phyloP scores from a whole-genome alignment of 2,113 vertebrate species.

The Bothrops jararaca region DNA sequence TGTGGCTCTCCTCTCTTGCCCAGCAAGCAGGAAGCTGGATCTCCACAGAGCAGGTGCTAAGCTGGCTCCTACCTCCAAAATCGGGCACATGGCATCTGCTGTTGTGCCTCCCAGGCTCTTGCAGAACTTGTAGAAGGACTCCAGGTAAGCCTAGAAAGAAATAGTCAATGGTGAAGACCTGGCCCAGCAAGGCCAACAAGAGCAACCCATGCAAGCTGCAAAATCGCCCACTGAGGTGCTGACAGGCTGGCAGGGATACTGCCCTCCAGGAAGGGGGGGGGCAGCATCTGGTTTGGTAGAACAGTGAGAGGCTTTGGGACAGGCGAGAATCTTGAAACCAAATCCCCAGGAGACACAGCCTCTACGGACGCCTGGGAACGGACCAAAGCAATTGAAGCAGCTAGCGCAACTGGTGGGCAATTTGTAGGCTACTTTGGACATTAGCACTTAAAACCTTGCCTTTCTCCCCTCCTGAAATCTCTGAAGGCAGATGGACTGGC shows the following conservation, averaged over 20 bases:
- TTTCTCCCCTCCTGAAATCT: not conserved
- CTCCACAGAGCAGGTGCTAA: not conserved
- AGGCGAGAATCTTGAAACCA: not conserved
- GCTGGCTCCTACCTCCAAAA: conserved; percentile 84
- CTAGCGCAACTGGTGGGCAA: rapidly evolving
- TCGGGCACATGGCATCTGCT: conserved; percentile 95
- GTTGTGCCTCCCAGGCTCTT: conserved; percentile 92
- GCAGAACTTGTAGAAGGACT: conserved; percentile 98
- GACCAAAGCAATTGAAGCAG: not conserved
- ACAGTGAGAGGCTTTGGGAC: not conserved
- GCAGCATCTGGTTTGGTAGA: not conserved
- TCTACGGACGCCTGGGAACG: not conserved
- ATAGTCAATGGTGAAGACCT: not conserved
- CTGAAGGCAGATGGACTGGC: not conserved
- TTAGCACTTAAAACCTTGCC: not conserved
- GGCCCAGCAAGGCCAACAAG: not conserved
- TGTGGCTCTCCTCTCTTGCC: not conserved
- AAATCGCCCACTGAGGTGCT: not conserved
- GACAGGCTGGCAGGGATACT: not conserved
- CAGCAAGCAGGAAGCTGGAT: not conserved
- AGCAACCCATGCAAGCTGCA: not conserved
- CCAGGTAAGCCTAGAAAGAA: conserved; percentile 84
- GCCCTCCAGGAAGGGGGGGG: not conserved
- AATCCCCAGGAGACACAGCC: not conserved
- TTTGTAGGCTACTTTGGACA: not conserved